Percentiles rank a stretch among this genome's conserved stretches.
Evolutionary conservation across 2,888 invertebrate genomes (phyloP).

Genomic region (Aphrophora alni): DNA sequence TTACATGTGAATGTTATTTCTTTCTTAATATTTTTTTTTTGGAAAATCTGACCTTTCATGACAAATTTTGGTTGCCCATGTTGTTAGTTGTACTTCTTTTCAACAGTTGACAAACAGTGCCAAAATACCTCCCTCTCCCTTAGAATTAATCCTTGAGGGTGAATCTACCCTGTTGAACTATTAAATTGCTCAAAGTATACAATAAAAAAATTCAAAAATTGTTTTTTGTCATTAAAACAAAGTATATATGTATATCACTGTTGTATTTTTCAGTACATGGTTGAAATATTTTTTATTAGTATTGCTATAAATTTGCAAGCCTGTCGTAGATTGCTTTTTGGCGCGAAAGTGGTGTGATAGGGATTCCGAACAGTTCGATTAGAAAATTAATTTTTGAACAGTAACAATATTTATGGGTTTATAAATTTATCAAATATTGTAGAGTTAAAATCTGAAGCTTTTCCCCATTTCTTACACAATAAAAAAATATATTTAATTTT

Average conservation of each 20-base stretch:
- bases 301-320: neutral
- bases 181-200: conserved; percentile 6
- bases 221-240: neutral
- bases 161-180: neutral
- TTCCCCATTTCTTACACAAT: too few species aligned
- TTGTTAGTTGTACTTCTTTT: neutral
- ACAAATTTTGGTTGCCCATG: neutral
- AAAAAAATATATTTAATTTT: too few species aligned
- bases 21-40: neutral
- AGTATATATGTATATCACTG: neutral
- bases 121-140: neutral
- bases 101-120: neutral
- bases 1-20: too few species aligned
- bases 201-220: neutral
- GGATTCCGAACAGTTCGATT: neutral
- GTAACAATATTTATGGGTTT: neutral
- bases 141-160: neutral
- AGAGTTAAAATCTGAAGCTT: too few species aligned
- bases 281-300: conserved; percentile 1
- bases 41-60: neutral
- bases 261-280: conserved; percentile 9
- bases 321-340: neutral
- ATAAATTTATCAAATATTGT: too few species aligned
- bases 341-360: neutral
- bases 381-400: neutral